phyloP scores from a whole-genome alignment of 2,113 vertebrate genomes.

The Engystomops pustulosus region DNA sequence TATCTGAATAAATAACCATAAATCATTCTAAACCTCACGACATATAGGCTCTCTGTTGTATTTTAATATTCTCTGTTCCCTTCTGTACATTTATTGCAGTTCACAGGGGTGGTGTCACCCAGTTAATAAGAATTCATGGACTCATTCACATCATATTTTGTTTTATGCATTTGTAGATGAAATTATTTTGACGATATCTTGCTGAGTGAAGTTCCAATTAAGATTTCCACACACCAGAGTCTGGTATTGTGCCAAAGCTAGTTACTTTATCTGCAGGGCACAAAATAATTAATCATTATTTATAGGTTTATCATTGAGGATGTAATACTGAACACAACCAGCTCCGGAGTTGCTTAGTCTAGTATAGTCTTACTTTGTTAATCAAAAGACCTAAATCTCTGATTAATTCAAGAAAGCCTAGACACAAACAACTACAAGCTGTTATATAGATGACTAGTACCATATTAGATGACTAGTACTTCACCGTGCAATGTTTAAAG shows the following conservation, averaged over 20 bases:
- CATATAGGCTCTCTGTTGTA: too few relatives aligned
- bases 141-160: not conserved
- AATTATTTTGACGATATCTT: conserved; percentile 36
- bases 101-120: too few relatives aligned
- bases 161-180: conserved; percentile 41
- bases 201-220: conserved; percentile 54
- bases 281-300: conserved; percentile 51
- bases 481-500: too few relatives aligned
- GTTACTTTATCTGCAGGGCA: conserved; percentile 47
- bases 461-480: too few relatives aligned
- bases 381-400: too few relatives aligned
- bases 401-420: too few relatives aligned
- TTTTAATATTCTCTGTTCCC: too few relatives aligned
- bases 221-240: not conserved
- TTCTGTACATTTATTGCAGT: too few relatives aligned
- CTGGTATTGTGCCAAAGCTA: conserved; percentile 22
- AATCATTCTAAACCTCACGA: too few relatives aligned
- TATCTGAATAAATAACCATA: not conserved
- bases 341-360: conserved; percentile 17
- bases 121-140: too few relatives aligned
- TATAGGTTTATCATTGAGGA: conserved; percentile 36
- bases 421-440: too few relatives aligned
- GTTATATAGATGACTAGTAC: too few relatives aligned
- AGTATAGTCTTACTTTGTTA: not conserved
- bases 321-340: not conserved